Conservation (phyloP, 1,140 invertebrate genomes). For the Lutraria rhynchaena region DNA sequence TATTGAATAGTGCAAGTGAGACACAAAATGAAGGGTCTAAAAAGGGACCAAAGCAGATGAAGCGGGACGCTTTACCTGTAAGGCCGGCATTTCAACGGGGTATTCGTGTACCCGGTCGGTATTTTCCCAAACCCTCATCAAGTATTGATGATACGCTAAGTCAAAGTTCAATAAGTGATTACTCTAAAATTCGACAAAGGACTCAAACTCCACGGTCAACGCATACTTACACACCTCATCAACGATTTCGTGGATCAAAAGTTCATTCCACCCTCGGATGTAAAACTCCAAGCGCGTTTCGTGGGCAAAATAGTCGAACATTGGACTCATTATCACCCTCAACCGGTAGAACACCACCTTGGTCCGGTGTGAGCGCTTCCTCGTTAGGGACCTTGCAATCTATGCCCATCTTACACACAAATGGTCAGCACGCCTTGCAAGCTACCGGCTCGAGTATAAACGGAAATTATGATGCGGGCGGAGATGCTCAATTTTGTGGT, state of each 20-base stretch:
- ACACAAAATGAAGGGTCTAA: neutral
- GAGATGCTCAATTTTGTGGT: neutral
- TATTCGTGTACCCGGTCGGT: slow-evolving; percentile 34
- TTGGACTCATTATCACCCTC: neutral
- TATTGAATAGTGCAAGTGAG: slow-evolving; percentile 14
- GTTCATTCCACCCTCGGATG: slow-evolving; percentile 6
- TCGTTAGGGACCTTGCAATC: slow-evolving; percentile 35
- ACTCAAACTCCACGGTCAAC: slow-evolving; percentile 43
- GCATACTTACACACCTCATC: neutral
- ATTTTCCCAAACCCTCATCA: slow-evolving; percentile 34
- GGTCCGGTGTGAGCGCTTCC: slow-evolving; percentile 22
- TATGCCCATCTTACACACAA: slow-evolving; percentile 7
- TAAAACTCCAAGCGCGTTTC: slow-evolving; percentile 14
- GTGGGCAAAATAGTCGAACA: slow-evolving; percentile 3
- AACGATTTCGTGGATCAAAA: slow-evolving; percentile 7
- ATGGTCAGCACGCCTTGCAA: neutral
- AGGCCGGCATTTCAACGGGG: slow-evolving; percentile 43
- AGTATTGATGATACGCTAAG: neutral
- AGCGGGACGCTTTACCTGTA: slow-evolving; percentile 36
- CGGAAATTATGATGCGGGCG: neutral
- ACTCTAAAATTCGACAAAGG: neutral
- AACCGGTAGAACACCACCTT: slow-evolving; percentile 4
- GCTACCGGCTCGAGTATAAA: neutral
- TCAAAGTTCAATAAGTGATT: slow-evolving; percentile 14
- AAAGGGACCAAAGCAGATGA: slow-evolving; percentile 16